These are phyloP conservation scores for Rotaria magnacalcarata DNA, from an alignment of 2,888 invertebrate species.

Conservation along the genomic window DNA sequence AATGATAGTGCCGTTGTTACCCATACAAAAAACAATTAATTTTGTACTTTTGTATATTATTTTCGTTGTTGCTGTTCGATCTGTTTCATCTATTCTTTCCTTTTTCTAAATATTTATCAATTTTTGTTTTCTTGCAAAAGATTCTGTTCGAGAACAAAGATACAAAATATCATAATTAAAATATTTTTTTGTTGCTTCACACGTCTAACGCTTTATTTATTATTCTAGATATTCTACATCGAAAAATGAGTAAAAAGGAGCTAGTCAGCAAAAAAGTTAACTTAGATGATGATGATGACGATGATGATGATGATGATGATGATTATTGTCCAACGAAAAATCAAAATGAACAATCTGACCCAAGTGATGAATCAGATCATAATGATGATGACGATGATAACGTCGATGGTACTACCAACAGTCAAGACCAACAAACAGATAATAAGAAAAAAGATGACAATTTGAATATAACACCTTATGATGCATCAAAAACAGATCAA, in stretches of 20 bases:
- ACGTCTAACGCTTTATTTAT: neutral
- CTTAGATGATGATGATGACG: neutral
- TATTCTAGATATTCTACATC: neutral
- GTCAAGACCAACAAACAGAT: neutral
- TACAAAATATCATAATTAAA: neutral
- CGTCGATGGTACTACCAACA: too few species aligned
- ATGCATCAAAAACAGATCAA: constrained; percentile 11
- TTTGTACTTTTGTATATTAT: neutral
- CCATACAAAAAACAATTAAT: neutral
- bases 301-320: constrained; percentile 1
- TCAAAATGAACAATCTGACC: neutral
- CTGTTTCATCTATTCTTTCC: neutral
- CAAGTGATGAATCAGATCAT: neutral
- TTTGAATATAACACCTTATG: neutral
- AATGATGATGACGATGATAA: neutral
- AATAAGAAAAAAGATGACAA: neutral
- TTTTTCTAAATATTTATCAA: neutral
- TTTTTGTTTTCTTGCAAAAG: neutral
- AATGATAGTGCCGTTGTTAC: constrained; percentile 24
- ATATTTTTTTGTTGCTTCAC: neutral
- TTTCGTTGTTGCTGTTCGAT: neutral
- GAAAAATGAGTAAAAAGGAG: neutral
- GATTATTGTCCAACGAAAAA: neutral
- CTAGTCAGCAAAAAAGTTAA: neutral
- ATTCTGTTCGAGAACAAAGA: constrained; percentile 12